Base-by-base conservation (phyloP, 2,113 vertebrate species). In the Nicator chloris region DNA sequence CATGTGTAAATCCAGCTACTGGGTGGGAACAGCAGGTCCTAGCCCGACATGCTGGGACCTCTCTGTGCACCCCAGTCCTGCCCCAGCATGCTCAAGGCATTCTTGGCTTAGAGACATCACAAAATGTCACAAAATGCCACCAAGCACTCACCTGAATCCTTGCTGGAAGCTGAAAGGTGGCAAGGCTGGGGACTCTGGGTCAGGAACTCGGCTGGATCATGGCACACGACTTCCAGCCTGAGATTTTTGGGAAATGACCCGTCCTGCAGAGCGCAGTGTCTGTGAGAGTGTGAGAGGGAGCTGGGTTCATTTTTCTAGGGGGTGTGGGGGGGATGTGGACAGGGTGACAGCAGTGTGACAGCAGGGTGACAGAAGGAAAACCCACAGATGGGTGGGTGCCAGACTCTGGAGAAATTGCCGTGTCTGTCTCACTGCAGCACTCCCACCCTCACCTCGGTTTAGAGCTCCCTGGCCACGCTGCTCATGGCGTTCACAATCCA, bases 21-120 rank as follows among this genome's bases (percentile, higher is more conserved):
- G 53, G 10, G 7, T 10, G 63, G 13, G 21, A 40, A n/a, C 26
- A 5, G n/a, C 31, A 35, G 20, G 4, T 42, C 39, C 31, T 59
- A 53, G 6, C 16, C 24, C 11, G 3, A 1, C 0, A 0, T 28
- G 9, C 4, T 53, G 56, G 65, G 27, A 65, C 23, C 10, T 47
- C 50, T 57, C 27, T 0, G 0, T 51, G 35, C 56, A 27, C 44
- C n/a, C 35, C 0, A 0, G 33, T 35, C 44, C 44, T 64, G 23
- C 26, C 68, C 31, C 35, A 28, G 2, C 6, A 3, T 19, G 7
- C 6, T 79, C 8, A 16, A 10, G 63, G 20, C 49, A 47, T 31
- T 53, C 20, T 26, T 50, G 59, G 19, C 42, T n/a, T 7, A 40
- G 7, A 37, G 50, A 50, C 37, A 15, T 10, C 2, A 9, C 54